Percentiles rank a stretch among this genome's conserved stretches.
phyloP scores from a whole-genome alignment of 1,140 invertebrate genomes.

The Zeugodacus cucurbitae region DNA sequence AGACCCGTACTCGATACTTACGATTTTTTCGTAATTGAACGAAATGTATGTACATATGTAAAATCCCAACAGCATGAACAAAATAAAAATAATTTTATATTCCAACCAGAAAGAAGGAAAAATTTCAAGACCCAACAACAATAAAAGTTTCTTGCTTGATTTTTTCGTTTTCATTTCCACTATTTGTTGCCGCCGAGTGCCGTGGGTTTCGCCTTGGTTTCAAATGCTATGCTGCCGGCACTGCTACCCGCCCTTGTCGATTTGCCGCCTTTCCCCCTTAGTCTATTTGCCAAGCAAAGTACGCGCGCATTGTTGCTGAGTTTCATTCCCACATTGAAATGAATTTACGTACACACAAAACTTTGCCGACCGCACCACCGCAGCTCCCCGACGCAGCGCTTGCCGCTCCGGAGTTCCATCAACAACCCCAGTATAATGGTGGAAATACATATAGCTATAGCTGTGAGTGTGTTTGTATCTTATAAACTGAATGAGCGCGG shows the following conservation, averaged over 20 bases:
- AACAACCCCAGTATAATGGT: background rate
- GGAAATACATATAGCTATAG: background rate
- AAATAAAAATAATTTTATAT: background rate
- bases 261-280: background rate
- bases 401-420: background rate
- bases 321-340: constrained; percentile 40
- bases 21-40: constrained; percentile 3
- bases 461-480: background rate
- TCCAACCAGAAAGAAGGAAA: background rate
- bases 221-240: background rate
- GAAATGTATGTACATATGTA: no score
- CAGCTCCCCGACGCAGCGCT: background rate
- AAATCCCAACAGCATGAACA: constrained; percentile 25
- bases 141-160: constrained; percentile 16
- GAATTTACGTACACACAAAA: constrained; percentile 25
- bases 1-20: background rate
- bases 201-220: constrained; percentile 11
- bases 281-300: no score
- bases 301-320: background rate
- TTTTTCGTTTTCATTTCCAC: constrained; percentile 25
- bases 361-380: constrained; percentile 25
- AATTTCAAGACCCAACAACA: constrained; percentile 27
- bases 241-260: background rate
- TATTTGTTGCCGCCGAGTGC: background rate
- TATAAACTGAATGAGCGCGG: background rate